phyloP scores from a whole-genome alignment of 2,797 vertebrate genomes.

The Anisognathus igniventris region DNA sequence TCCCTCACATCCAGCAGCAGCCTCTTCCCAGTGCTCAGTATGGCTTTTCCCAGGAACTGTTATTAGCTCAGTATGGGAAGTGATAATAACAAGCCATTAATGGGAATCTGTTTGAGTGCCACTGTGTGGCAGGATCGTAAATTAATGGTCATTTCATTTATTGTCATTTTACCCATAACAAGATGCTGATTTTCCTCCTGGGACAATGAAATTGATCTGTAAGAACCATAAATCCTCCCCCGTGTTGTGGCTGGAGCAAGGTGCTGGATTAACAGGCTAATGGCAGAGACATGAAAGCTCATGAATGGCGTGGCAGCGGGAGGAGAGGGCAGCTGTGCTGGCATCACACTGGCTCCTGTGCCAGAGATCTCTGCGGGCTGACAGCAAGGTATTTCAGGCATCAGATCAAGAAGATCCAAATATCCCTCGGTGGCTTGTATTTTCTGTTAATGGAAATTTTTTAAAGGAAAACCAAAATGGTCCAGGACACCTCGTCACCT shows the following conservation, averaged over 20 bases:
- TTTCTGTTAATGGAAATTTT: neutral
- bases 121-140: constrained; percentile 1
- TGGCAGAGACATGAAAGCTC: constrained; percentile 24
- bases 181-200: constrained; percentile 46
- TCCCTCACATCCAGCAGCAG: neutral
- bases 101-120: constrained; percentile 41
- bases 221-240: constrained; percentile 49
- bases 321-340: neutral
- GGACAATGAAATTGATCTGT: constrained; percentile 59
- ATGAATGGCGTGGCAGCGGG: rapidly evolving
- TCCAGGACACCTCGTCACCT: neutral
- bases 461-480: neutral
- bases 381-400: rapidly evolving
- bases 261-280: constrained; percentile 25
- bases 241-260: neutral
- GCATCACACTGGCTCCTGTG: neutral
- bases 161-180: constrained; percentile 56
- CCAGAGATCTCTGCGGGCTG: rapidly evolving
- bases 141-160: constrained; percentile 59
- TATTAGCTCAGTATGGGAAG: constrained; percentile 13
- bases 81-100: constrained; percentile 12
- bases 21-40: neutral
- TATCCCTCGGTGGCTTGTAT: rapidly evolving
- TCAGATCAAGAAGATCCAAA: neutral
- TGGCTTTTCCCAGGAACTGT: neutral